Conservation (phyloP, 2,113 vertebrate genomes). For the Centrocercus urophasianus region DNA sequence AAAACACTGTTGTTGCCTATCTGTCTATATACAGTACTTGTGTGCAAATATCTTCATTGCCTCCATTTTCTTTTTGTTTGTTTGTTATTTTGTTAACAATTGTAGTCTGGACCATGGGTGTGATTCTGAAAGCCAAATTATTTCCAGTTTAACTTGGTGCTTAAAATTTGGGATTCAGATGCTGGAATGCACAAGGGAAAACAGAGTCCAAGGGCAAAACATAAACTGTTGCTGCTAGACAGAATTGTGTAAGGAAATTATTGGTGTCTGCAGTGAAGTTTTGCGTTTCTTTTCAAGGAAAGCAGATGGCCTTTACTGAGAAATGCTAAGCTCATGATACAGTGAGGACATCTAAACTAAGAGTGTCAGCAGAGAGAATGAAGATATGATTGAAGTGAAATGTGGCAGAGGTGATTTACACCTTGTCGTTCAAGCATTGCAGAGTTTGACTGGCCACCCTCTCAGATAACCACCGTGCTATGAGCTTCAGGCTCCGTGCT, state of each 20-base stretch:
- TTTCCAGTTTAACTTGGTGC: neutral
- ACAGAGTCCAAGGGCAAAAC: neutral
- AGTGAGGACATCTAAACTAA: neutral
- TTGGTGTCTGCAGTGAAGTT: fast-evolving
- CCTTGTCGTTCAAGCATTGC: neutral
- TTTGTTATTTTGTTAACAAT: neutral
- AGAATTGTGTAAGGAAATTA: neutral
- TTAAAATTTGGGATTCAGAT: neutral
- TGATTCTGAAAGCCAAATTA: neutral
- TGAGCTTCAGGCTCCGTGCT: neutral
- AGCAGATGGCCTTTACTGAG: neutral
- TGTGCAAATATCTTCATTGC: neutral
- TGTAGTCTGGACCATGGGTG: neutral
- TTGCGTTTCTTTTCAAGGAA: neutral
- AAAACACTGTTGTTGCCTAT: neutral
- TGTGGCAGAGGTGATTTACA: neutral
- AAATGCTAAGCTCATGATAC: neutral
- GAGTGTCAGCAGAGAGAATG: neutral
- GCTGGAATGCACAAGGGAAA: neutral
- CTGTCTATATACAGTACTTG: neutral
- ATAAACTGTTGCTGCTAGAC: neutral
- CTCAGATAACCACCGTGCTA: neutral
- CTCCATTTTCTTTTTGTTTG: neutral
- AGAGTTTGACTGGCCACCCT: neutral
- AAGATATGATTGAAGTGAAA: neutral